Evolutionary conservation across 2,797 vertebrate species (phyloP).

Genomic region (Notoglanidium macrostoma): DNA sequence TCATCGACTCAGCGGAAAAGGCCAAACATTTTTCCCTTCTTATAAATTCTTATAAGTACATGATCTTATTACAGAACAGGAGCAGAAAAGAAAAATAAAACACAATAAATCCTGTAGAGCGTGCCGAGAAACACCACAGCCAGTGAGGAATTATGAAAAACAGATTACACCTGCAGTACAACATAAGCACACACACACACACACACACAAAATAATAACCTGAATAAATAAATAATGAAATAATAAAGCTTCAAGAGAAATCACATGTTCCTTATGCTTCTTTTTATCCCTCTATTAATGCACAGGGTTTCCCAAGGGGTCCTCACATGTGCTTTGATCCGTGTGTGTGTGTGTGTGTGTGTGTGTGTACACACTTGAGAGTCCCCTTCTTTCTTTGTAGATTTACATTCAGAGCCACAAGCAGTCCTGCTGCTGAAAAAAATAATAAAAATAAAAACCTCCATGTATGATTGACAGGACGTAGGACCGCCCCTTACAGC

Average conservation of each 20-base stretch:
- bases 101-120: neutral
- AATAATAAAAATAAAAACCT: neutral
- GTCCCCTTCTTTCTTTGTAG: neutral
- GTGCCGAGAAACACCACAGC: neutral
- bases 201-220: neutral
- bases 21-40: neutral
- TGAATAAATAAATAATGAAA: neutral
- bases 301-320: neutral
- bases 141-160: neutral
- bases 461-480: neutral
- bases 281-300: neutral
- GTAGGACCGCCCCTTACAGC: neutral
- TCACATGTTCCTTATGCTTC: neutral
- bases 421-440: neutral
- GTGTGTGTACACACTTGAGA: neutral
- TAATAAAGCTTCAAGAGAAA: neutral
- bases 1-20: neutral
- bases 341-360: slow-evolving; percentile 15
- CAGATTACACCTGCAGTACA: neutral
- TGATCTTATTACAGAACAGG: neutral
- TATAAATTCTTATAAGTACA: neutral
- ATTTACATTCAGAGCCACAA: slow-evolving; percentile 1
- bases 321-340: neutral
- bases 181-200: neutral
- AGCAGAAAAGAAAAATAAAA: neutral